Percentiles rank a stretch among this genome's conserved stretches.
Evolutionary conservation across 2,888 invertebrate species (phyloP).

Genomic region (Volucella bombylans): DNA sequence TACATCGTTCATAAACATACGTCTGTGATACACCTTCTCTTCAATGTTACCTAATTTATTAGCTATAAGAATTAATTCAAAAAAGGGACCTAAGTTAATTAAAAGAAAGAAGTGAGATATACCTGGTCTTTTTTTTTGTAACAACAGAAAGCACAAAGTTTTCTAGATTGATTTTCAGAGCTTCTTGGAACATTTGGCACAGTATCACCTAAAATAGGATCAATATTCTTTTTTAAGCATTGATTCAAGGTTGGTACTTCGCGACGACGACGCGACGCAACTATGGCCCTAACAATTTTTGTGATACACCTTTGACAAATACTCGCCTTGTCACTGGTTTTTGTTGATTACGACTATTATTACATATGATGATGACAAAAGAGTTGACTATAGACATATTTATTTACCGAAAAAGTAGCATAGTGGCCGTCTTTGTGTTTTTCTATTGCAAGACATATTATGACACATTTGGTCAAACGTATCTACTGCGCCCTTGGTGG

Average conservation of each 20-base stretch:
- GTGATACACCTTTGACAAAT: not conserved
- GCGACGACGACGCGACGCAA: slow-evolving; percentile 8
- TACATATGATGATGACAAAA: not conserved
- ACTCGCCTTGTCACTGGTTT: slow-evolving; percentile 6
- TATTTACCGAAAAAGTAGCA: slow-evolving; percentile 3
- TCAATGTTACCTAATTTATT: no score
- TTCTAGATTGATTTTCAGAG: slow-evolving; percentile 2
- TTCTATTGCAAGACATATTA: no score
- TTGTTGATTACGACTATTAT: not conserved
- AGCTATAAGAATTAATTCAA: no score
- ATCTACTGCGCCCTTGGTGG: no score
- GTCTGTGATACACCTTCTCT: no score
- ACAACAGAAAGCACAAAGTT: slow-evolving; percentile 3
- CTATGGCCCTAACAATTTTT: not conserved
- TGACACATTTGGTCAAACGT: no score
- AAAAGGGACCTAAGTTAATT: no score
- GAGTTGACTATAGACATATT: slow-evolving; percentile 5
- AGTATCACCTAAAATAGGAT: slow-evolving; percentile 5
- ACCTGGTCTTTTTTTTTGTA: slow-evolving; percentile 13
- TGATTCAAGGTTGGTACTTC: slow-evolving; percentile 1
- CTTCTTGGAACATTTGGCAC: not conserved
- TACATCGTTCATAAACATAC: no score
- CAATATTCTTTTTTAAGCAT: not conserved
- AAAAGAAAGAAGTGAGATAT: not conserved
- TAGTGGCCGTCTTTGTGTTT: slow-evolving; percentile 12